These are phyloP conservation scores for Reticulitermes lucifugus DNA, from an alignment of 2,888 invertebrate species.

Conservation along the genomic window DNA sequence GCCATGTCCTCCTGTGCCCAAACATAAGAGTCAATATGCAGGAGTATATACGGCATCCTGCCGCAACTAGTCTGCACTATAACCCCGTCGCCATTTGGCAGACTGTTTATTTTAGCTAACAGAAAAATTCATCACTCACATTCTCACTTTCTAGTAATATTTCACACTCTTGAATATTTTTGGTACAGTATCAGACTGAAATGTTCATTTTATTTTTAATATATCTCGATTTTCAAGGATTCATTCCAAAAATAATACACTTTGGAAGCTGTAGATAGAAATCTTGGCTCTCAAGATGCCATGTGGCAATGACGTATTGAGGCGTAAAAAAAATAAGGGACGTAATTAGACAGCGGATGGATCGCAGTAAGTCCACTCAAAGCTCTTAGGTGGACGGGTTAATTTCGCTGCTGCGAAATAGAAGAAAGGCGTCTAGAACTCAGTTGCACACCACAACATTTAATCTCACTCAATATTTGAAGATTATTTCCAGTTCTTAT, in stretches of 20 bases:
- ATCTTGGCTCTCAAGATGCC: constrained; percentile 21
- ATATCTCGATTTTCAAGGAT: constrained; percentile 21
- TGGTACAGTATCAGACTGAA: not conserved
- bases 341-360: constrained; percentile 24
- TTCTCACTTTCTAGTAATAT: not conserved
- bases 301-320: constrained; percentile 14
- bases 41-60: too few species aligned
- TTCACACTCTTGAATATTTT: not conserved
- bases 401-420: not conserved
- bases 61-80: too few species aligned
- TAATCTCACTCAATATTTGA: too few species aligned
- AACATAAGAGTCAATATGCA: too few species aligned
- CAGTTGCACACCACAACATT: too few species aligned
- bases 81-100: not conserved
- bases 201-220: not conserved
- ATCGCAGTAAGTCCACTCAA: not conserved
- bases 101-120: not conserved
- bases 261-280: constrained; percentile 5
- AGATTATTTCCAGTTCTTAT: too few species aligned
- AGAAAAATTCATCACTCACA: not conserved
- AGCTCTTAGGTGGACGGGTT: not conserved
- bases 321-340: not conserved
- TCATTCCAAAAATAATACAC: constrained; percentile 30
- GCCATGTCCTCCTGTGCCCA: too few species aligned
- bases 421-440: too few species aligned